These are phyloP conservation scores for Oreochromis spilurus DNA, from an alignment of 2,113 vertebrate genomes.

Conservation along the genomic window DNA sequence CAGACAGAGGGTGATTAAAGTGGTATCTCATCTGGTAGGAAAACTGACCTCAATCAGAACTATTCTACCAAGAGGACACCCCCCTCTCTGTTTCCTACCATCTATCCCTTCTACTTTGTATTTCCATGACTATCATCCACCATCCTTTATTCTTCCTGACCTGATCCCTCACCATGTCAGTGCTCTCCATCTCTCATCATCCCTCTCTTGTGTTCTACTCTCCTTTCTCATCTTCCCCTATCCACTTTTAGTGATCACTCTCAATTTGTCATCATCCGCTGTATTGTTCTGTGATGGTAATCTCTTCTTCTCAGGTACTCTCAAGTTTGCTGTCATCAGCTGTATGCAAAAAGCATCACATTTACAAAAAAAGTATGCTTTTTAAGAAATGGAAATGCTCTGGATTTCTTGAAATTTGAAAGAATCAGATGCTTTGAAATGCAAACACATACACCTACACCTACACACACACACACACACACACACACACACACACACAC, in stretches of 20 bases:
- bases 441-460: not conserved
- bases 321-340: not conserved
- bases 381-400: not conserved
- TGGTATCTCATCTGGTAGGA: constrained; percentile 64
- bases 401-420: not conserved
- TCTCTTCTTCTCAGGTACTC: constrained; percentile 18
- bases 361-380: not conserved
- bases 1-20: constrained; percentile 64
- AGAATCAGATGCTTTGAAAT: not conserved
- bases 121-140: constrained; percentile 36
- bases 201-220: constrained; percentile 3
- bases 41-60: constrained; percentile 72
- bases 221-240: constrained; percentile 31
- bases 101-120: constrained; percentile 40
- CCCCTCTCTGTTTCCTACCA: constrained; percentile 13
- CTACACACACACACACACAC: no score
- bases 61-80: constrained; percentile 47
- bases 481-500: not conserved
- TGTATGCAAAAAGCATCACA: not conserved
- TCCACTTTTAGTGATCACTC: constrained; percentile 45
- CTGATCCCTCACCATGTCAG: constrained; percentile 49
- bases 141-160: constrained; percentile 55
- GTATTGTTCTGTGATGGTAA: constrained; percentile 54
- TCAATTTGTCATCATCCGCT: constrained; percentile 44
- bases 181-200: constrained; percentile 43